A percentile compares a stretch with the other conserved stretches of the same genome.
Evolutionary conservation across 2,888 invertebrate genomes (phyloP).

Genomic region (Geophilus truncorum): DNA sequence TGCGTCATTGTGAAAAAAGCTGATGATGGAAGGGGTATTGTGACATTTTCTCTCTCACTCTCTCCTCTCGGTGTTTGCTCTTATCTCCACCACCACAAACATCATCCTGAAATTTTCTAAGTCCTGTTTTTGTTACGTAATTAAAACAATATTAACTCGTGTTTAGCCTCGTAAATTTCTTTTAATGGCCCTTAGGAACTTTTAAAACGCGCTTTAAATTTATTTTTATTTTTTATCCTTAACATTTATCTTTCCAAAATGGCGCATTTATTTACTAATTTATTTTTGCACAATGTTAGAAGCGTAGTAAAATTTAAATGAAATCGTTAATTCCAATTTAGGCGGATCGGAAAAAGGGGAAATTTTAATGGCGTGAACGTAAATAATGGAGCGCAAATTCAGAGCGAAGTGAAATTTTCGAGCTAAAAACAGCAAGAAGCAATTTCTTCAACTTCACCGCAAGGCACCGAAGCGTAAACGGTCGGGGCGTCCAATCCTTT

Average conservation of each 20-base stretch:
- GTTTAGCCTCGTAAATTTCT: background rate
- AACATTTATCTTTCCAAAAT: background rate
- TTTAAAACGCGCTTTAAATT: background rate
- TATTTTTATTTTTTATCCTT: background rate
- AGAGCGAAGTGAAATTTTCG: background rate
- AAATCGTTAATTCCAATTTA: no score
- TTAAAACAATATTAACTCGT: slow-evolving; percentile 13
- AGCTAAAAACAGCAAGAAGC: background rate
- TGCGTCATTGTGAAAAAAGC: background rate
- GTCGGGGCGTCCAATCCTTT: background rate
- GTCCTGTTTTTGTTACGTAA: background rate
- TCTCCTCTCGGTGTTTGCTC: background rate
- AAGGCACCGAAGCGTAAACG: background rate
- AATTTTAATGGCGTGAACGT: background rate
- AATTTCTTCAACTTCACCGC: background rate
- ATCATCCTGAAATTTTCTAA: background rate
- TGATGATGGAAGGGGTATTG: slow-evolving; percentile 1
- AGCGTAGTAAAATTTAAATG: no score
- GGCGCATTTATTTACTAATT: background rate
- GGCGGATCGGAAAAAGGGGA: no score
- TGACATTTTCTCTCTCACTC: background rate
- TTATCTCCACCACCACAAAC: slow-evolving; percentile 21
- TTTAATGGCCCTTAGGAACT: background rate
- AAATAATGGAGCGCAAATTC: background rate
- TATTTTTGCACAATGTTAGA: no score